These are phyloP conservation scores for Plecotus auritus DNA, from an alignment of 2,113 vertebrate genomes.

Conservation along the genomic window DNA sequence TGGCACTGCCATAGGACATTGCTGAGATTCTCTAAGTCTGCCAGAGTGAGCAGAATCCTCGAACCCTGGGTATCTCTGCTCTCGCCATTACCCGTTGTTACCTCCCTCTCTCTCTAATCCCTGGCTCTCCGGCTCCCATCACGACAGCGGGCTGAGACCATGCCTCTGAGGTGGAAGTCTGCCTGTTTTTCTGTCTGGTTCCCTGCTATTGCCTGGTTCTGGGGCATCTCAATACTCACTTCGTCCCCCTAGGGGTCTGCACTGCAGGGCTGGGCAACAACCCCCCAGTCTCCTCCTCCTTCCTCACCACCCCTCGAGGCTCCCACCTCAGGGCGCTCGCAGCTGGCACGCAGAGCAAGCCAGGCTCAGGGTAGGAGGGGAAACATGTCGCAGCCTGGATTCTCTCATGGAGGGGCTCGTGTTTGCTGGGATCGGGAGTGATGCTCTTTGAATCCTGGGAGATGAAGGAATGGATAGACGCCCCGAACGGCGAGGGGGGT, in stretches of 20 bases:
- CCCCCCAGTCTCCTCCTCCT: neutral
- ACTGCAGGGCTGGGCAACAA: neutral
- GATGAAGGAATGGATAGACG: neutral
- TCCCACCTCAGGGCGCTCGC: neutral
- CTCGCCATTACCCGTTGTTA: accelerated
- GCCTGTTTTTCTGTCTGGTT: neutral
- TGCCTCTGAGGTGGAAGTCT: neutral
- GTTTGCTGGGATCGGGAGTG: neutral
- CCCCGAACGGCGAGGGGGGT: accelerated
- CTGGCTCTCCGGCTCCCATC: neutral
- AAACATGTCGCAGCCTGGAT: accelerated
- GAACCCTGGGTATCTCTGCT: neutral
- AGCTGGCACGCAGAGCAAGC: too few species aligned
- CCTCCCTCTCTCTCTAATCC: neutral
- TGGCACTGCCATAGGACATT: too few species aligned
- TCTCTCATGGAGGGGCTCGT: neutral
- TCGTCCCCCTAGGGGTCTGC: neutral
- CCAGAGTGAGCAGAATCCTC: neutral
- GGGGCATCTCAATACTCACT: neutral
- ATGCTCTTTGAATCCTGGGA: neutral
- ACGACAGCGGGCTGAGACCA: neutral
- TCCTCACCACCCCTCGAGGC: too few species aligned
- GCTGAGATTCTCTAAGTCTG: neutral
- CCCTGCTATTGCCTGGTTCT: neutral
- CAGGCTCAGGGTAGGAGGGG: neutral